A percentile compares a stretch with the other conserved stretches of the same genome.
Conservation (phyloP, 2,888 invertebrate species). For the Galeopsomyia nigrocyanea region DNA sequence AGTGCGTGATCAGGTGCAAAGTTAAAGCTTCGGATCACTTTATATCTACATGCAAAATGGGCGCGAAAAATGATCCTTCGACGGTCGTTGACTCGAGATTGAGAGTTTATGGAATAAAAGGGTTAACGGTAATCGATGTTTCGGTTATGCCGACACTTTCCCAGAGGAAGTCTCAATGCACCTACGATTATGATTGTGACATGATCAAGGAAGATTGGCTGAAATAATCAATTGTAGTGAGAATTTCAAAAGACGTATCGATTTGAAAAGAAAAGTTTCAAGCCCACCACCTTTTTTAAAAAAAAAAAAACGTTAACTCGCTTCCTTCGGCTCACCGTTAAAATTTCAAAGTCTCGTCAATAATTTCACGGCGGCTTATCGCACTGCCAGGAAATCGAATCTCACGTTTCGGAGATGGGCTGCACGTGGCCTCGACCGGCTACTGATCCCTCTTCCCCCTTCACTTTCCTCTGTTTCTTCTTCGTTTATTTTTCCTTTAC, state of each 20-base stretch:
- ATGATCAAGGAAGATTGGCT: conserved; percentile 66
- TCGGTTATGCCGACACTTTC: conserved; percentile 71
- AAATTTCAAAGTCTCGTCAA: conserved; percentile 54
- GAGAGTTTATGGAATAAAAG: conserved; percentile 67
- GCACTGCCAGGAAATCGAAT: conserved; percentile 51
- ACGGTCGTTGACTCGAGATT: conserved; percentile 67
- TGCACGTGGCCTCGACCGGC: conserved; percentile 36
- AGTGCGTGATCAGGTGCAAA: conserved; percentile 28
- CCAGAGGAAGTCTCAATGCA: conserved; percentile 71
- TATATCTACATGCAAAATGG: conserved; percentile 69
- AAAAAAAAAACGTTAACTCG: background rate
- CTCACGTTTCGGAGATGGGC: conserved; percentile 43
- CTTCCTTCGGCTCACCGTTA: conserved; percentile 44
- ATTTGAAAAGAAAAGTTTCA: conserved; percentile 6
- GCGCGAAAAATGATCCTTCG: conserved; percentile 59
- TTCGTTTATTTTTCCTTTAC: background rate
- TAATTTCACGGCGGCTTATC: conserved; percentile 54
- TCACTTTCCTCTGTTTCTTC: conserved; percentile 24
- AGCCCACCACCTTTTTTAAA: conserved; percentile 23
- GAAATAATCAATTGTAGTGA: background rate
- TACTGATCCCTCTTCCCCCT: conserved; percentile 20
- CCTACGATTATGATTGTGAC: conserved; percentile 71
- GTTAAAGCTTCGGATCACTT: conserved; percentile 13
- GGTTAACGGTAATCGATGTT: conserved; percentile 72
- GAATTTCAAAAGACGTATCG: background rate